These are phyloP conservation scores for Lagodon rhomboides DNA, from an alignment of 2,797 vertebrate genomes.

Conservation along the genomic window DNA sequence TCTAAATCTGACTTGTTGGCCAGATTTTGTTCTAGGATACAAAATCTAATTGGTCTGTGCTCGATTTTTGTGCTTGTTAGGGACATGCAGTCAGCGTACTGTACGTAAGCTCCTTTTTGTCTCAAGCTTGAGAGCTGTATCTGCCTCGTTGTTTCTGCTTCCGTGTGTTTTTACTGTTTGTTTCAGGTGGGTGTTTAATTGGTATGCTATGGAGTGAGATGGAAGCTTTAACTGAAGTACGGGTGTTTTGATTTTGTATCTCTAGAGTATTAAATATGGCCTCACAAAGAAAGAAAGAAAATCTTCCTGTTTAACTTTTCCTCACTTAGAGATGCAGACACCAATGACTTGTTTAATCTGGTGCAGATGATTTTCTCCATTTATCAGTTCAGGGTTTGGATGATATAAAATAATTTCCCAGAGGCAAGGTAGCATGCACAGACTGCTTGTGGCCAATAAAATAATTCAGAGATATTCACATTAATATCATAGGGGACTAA, in stretches of 20 bases:
- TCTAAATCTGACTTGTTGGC: not conserved
- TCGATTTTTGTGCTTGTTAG: not conserved
- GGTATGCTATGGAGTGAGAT: not conserved
- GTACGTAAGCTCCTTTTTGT: not conserved
- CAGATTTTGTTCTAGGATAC: not conserved
- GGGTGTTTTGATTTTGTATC: conserved; percentile 3
- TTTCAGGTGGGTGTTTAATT: not conserved
- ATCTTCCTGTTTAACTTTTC: not conserved
- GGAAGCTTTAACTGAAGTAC: conserved; percentile 8
- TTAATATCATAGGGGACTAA: not conserved
- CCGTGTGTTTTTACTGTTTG: not conserved
- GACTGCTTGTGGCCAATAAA: not conserved
- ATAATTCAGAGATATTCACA: not conserved
- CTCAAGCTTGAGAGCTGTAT: not conserved
- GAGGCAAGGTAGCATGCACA: not conserved
- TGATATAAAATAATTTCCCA: not conserved
- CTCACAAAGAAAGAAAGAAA: not conserved
- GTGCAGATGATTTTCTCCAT: not conserved
- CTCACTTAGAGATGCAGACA: not conserved
- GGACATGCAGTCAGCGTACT: not conserved
- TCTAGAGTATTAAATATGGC: not conserved
- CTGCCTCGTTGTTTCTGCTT: not conserved
- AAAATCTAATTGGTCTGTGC: not conserved
- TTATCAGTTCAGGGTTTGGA: not conserved
- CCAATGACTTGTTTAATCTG: not conserved